phyloP scores from a whole-genome alignment of 1,140 invertebrate genomes.

The Streblospio benedicti region DNA sequence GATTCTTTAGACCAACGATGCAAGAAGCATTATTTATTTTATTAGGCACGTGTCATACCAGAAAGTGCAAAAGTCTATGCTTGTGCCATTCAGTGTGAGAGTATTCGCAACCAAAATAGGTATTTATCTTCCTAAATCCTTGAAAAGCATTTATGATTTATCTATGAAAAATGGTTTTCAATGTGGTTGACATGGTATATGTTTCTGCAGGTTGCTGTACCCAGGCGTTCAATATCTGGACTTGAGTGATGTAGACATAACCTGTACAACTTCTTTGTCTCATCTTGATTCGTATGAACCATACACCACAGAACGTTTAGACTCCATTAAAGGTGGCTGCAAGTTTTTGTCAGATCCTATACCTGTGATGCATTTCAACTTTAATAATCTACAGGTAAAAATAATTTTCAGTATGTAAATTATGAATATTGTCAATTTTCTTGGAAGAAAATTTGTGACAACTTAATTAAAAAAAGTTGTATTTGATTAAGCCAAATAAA shows the following conservation, averaged over 20 bases:
- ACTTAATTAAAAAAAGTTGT: too few relatives aligned
- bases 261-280: slow-evolving; percentile 23
- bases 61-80: slow-evolving; percentile 56
- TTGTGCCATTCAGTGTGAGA: slow-evolving; percentile 52
- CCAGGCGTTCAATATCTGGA: slow-evolving; percentile 26
- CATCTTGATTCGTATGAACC: slow-evolving; percentile 35
- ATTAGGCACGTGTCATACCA: slow-evolving; percentile 54
- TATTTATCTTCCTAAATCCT: too few relatives aligned
- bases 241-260: slow-evolving; percentile 19
- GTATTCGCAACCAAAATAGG: slow-evolving; percentile 43
- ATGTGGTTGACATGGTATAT: not conserved
- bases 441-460: too few relatives aligned
- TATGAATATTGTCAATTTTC: too few relatives aligned
- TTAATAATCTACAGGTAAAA: slow-evolving; percentile 53
- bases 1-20: too few relatives aligned
- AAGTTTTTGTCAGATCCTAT: slow-evolving; percentile 55
- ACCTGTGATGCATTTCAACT: slow-evolving; percentile 56
- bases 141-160: too few relatives aligned
- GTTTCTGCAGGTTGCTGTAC: slow-evolving; percentile 36
- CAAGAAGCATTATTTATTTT: slow-evolving; percentile 1
- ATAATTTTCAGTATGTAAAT: too few relatives aligned
- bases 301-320: slow-evolving; percentile 63
- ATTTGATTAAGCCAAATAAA: too few relatives aligned
- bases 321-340: slow-evolving; percentile 48
- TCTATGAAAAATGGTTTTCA: too few relatives aligned